phyloP scores from a whole-genome alignment of 2,797 vertebrate species.

The Falco biarmicus region DNA sequence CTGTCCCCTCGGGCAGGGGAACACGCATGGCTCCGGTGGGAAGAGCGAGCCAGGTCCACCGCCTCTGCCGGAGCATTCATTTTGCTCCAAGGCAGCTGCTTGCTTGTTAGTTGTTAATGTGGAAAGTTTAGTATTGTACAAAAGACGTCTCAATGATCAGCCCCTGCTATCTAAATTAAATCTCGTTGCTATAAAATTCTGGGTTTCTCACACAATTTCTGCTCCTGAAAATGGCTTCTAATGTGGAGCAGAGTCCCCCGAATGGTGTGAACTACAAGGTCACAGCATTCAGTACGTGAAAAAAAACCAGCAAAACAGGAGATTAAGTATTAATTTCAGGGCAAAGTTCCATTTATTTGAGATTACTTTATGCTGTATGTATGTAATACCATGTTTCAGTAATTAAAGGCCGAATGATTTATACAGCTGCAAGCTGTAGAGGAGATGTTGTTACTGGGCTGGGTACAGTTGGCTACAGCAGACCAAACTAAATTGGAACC shows the following conservation, averaged over 20 bases:
- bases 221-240: conserved; percentile 22
- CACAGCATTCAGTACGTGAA: background rate
- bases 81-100: background rate
- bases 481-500: background rate
- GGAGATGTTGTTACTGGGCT: background rate
- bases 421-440: conserved; percentile 28
- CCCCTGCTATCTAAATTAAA: conserved; percentile 68
- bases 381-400: conserved; percentile 6
- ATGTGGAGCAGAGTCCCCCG: conserved; percentile 18
- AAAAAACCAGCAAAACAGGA: conserved; percentile 10
- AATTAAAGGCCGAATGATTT: conserved; percentile 58
- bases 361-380: background rate
- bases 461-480: background rate
- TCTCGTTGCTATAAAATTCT: conserved; percentile 44
- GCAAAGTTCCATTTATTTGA: conserved; percentile 20
- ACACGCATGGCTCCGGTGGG: background rate
- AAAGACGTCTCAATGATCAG: conserved; percentile 27
- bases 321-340: conserved; percentile 53
- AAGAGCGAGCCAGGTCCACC: background rate
- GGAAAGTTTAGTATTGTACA: background rate
- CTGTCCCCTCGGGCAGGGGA: background rate
- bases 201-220: conserved; percentile 35
- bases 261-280: conserved; percentile 15
- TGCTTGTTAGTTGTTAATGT: background rate
- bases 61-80: background rate